Conservation (phyloP, 2,797 vertebrate species). For the Euthynnus affinis region DNA sequence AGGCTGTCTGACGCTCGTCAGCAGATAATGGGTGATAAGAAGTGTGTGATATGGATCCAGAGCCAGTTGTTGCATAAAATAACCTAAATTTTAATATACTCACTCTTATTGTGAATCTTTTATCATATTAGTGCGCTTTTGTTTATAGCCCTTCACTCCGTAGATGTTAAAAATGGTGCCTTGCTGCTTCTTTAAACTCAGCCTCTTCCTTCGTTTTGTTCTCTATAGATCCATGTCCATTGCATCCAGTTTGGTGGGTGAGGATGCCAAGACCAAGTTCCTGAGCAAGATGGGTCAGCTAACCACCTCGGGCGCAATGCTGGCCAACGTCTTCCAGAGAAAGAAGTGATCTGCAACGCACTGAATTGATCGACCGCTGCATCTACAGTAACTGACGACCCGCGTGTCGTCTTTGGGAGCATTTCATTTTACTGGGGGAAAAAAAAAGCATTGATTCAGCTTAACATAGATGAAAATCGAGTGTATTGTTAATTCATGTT, state of each 20-base stretch:
- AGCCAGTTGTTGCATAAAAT: background rate
- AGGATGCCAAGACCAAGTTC: slow-evolving; percentile 99
- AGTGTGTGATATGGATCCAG: background rate
- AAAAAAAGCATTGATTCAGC: slow-evolving; percentile 38
- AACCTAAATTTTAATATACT: background rate
- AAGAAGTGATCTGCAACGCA: slow-evolving; percentile 89
- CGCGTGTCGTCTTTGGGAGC: slow-evolving; percentile 79
- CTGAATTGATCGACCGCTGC: slow-evolving; percentile 24
- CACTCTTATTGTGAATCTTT: background rate
- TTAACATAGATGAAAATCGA: slow-evolving; percentile 29
- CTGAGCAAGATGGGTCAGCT: slow-evolving; percentile 99
- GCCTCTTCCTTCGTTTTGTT: background rate
- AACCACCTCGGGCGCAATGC: slow-evolving; percentile 98
- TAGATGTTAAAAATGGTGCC: background rate
- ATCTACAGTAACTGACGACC: slow-evolving; percentile 78
- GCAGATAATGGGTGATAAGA: slow-evolving; percentile 4
- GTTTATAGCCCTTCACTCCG: background rate
- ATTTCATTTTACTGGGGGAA: slow-evolving; percentile 59
- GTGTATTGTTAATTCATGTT: slow-evolving; percentile 35
- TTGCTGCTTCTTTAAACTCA: background rate
- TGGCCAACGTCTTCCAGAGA: slow-evolving; percentile 99
- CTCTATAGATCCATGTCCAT: slow-evolving; percentile 93
- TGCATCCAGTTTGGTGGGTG: slow-evolving; percentile 96
- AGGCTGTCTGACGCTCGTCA: slow-evolving; percentile 5
- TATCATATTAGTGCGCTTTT: background rate